Evolutionary conservation across 2,888 invertebrate species (phyloP), one percentile per base, ranked within the genome.

Genomic region (Eumerus sabulonum): DNA sequence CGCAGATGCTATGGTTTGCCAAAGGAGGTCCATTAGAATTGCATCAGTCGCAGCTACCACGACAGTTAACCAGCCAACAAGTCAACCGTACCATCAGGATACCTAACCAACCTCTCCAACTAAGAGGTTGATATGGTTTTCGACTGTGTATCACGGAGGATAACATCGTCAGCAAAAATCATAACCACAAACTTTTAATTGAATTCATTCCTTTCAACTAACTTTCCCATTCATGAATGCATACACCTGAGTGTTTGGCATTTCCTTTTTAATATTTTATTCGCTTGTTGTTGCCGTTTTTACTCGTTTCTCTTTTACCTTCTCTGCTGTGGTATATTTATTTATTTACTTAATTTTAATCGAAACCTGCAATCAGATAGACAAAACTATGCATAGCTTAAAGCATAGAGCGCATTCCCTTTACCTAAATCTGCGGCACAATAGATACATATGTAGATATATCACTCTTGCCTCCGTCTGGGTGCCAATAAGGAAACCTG

Each of bases 191-290:
- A 73, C 45, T 63, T 73, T 63, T 53, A 77, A 77, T 73, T 72
- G 73, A 77, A 73, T 73, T 73, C 53, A 59, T 68, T 63, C 57
- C 53, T 54, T 72, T 62, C 13, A 68, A 68, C 36, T 44, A 59
- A 54, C 53, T 62, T 53, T 62, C 36, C 12, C 42, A 42, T 67
- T 67, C 67, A 63, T 53, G 47, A 42, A 19, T 67, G 62, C 51
- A 57, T 53, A 16, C 27, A 67, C 72, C 67, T 73, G 63, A 67
- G 62, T 67, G 51, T 57, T 16, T 38, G 38, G 11, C n/a, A n/a
- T n/a, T 44, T 48, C 54, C n/a, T 60, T 36, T 16, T 56, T 47
- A 16, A 27, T 47, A 45, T 38, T 27, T 27, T 47, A 19, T 50
- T 51, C 7, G 3, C 27, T 4, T 27, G 27, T 27, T 27, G 2